Conservation (phyloP, 2,888 invertebrate species). For the Palloptera scutellata region DNA sequence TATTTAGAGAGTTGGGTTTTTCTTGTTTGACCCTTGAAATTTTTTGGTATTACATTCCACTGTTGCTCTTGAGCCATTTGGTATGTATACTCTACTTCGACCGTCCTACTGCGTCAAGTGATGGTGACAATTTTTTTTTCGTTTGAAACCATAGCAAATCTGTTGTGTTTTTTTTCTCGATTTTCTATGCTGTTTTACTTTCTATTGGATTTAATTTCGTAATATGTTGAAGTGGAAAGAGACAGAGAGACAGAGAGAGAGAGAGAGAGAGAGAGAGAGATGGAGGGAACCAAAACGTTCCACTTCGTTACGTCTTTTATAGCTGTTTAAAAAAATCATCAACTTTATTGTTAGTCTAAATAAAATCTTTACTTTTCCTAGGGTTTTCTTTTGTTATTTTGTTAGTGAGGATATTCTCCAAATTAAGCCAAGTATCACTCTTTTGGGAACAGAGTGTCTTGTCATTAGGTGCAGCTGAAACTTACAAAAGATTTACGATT, state of each 20-base stretch:
- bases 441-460: no score
- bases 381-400: no score
- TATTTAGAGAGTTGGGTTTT: background rate
- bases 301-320: background rate
- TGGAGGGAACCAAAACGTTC: background rate
- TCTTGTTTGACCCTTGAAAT: background rate
- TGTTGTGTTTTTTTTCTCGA: conserved; percentile 21
- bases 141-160: conserved; percentile 24
- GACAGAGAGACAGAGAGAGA: no score
- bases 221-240: no score
- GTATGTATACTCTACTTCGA: background rate
- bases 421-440: no score
- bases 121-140: conserved; percentile 3
- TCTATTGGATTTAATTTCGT: background rate
- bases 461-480: no score
- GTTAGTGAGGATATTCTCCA: no score
- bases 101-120: background rate
- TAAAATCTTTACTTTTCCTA: no score
- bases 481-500: no score
- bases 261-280: no score
- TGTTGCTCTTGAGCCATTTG: background rate
- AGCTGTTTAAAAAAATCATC: background rate
- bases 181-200: conserved; percentile 7
- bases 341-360: background rate
- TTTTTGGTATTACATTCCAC: background rate